These are phyloP conservation scores for Chloroceryle inda DNA, from an alignment of 2,797 vertebrate genomes.

Conservation along the genomic window DNA sequence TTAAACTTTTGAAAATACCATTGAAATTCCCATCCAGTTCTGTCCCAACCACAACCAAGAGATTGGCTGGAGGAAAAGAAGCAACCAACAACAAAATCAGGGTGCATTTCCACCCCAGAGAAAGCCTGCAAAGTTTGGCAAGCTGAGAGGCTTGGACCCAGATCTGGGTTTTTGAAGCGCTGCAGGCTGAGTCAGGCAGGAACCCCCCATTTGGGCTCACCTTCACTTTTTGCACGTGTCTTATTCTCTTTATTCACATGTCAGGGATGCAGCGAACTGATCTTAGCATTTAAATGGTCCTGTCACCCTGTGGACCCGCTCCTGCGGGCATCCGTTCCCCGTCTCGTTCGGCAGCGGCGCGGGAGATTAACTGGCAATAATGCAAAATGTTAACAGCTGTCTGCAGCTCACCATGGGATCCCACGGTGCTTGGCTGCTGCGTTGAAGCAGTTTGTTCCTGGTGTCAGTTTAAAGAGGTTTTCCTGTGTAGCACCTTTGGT, in stretches of 20 bases:
- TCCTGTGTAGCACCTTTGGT: neutral
- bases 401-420: neutral
- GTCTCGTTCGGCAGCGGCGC: neutral
- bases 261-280: neutral
- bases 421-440: neutral
- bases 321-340: neutral
- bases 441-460: neutral
- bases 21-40: neutral
- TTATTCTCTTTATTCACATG: neutral
- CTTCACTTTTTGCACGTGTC: neutral
- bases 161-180: neutral
- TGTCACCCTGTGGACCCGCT: neutral
- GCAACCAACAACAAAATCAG: neutral
- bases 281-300: neutral
- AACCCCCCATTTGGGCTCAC: neutral
- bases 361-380: slow-evolving; percentile 37
- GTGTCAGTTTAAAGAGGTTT: neutral
- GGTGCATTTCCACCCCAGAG: neutral
- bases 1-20: neutral
- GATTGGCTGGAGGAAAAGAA: neutral
- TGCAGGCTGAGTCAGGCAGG: neutral
- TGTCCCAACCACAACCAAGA: fast-evolving
- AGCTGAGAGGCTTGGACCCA: neutral
- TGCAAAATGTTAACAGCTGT: slow-evolving; percentile 33
- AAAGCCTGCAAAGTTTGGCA: neutral